A percentile compares a stretch with the other conserved stretches of the same genome.
Conservation (phyloP, 2,113 vertebrate species). For the Melanocharis versteri region DNA sequence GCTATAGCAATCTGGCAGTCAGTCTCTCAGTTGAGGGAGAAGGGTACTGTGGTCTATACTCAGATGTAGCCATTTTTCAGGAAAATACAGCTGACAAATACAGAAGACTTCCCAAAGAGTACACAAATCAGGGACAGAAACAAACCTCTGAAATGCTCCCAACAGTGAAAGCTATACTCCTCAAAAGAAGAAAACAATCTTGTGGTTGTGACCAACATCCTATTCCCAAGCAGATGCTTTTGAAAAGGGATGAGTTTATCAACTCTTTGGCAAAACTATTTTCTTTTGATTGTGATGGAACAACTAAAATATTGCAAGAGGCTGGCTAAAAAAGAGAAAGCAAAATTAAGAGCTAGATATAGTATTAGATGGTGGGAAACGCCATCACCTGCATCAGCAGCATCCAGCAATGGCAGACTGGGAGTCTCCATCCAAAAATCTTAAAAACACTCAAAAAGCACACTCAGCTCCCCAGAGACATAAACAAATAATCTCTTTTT, state of each 20-base stretch:
- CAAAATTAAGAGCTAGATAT: background rate
- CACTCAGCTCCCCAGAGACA: background rate
- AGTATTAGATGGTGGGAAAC: background rate
- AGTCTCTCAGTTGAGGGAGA: background rate
- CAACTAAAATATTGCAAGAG: background rate
- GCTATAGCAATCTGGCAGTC: background rate
- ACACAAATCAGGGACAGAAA: background rate
- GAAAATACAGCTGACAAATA: background rate
- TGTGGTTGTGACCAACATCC: background rate
- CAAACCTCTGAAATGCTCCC: background rate
- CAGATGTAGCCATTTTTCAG: background rate
- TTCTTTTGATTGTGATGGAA: background rate
- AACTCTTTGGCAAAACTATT: background rate
- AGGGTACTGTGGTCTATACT: background rate
- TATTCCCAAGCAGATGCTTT: background rate
- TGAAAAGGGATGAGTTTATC: background rate
- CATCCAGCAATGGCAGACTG: background rate
- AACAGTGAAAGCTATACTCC: background rate
- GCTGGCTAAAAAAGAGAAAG: background rate
- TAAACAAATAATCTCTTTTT: background rate
- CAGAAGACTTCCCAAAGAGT: background rate
- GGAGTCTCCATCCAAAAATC: background rate
- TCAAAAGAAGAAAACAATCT: background rate
- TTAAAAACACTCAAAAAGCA: background rate
- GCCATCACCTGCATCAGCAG: background rate